phyloP scores from a whole-genome alignment of 2,113 vertebrate species.

The Rhinoderma darwinii region DNA sequence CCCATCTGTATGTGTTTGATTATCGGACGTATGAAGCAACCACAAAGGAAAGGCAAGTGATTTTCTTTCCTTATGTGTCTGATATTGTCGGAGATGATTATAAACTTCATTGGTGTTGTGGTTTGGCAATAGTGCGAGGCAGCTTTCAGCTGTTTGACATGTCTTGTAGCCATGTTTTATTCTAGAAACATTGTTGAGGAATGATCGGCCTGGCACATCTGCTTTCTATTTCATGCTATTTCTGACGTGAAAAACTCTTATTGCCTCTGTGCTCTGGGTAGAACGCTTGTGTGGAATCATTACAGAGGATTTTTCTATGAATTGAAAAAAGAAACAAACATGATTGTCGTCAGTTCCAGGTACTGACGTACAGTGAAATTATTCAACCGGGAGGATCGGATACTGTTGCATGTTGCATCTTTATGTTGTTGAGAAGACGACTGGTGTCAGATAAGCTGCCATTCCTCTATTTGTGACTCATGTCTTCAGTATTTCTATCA shows the following conservation, averaged over 20 bases:
- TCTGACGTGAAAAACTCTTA: slow-evolving; percentile 20
- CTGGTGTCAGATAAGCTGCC: not conserved
- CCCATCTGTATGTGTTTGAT: slow-evolving; percentile 1
- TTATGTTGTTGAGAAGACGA: not conserved
- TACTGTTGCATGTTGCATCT: not conserved
- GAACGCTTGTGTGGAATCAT: not conserved
- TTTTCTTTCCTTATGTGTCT: not conserved
- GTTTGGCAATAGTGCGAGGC: slow-evolving; percentile 84
- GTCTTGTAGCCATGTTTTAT: slow-evolving; percentile 78
- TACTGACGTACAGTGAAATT: not conserved
- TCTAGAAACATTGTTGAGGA: slow-evolving; percentile 72
- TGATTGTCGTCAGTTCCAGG: slow-evolving; percentile 13
- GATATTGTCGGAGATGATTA: slow-evolving; percentile 75
- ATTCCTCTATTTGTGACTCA: not conserved
- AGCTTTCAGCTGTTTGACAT: slow-evolving; percentile 82
- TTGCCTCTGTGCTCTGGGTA: slow-evolving; percentile 31
- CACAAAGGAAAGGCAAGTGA: slow-evolving; percentile 29
- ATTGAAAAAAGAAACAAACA: slow-evolving; percentile 6
- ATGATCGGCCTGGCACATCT: slow-evolving; percentile 82
- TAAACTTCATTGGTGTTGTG: slow-evolving; percentile 86
- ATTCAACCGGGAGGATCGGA: not conserved
- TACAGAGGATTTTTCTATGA: slow-evolving; percentile 27
- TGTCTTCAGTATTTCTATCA: not conserved
- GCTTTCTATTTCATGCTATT: slow-evolving; percentile 86
- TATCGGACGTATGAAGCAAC: not conserved